Evolutionary conservation across 2,113 vertebrate genomes (phyloP).

Genomic region (Pachypanchax playfairii): DNA sequence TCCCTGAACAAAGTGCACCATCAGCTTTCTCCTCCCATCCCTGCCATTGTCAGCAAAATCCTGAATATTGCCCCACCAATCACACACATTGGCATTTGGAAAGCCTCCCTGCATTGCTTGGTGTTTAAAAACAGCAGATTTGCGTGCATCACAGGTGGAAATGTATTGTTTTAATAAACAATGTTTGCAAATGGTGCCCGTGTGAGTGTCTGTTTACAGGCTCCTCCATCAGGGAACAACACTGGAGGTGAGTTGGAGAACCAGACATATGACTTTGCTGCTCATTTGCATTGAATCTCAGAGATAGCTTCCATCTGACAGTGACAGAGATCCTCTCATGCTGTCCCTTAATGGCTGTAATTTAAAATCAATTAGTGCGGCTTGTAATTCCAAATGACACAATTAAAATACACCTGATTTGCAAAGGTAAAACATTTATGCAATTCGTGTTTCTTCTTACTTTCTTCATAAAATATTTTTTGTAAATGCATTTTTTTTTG

Average conservation of each 20-base stretch:
- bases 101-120: slow-evolving; percentile 17
- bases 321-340: slow-evolving; percentile 27
- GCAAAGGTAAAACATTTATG: neutral
- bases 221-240: slow-evolving; percentile 23
- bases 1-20: slow-evolving; percentile 46
- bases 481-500: slow-evolving; percentile 13
- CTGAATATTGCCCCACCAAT: slow-evolving; percentile 32
- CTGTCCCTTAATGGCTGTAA: slow-evolving; percentile 26
- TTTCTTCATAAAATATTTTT: neutral
- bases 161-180: neutral
- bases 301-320: slow-evolving; percentile 38
- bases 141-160: slow-evolving; percentile 16
- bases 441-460: neutral
- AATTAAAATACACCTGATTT: slow-evolving; percentile 27
- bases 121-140: slow-evolving; percentile 13
- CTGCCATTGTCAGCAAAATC: slow-evolving; percentile 53
- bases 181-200: slow-evolving; percentile 36
- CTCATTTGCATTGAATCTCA: slow-evolving; percentile 23
- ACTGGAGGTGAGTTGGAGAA: slow-evolving; percentile 20
- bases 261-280: slow-evolving; percentile 18
- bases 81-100: slow-evolving; percentile 22
- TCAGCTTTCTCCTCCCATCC: slow-evolving; percentile 39
- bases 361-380: slow-evolving; percentile 29
- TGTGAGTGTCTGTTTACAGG: slow-evolving; percentile 21
- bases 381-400: neutral